phyloP scores from a whole-genome alignment of 1,140 invertebrate species.

The Apis dorsata region DNA sequence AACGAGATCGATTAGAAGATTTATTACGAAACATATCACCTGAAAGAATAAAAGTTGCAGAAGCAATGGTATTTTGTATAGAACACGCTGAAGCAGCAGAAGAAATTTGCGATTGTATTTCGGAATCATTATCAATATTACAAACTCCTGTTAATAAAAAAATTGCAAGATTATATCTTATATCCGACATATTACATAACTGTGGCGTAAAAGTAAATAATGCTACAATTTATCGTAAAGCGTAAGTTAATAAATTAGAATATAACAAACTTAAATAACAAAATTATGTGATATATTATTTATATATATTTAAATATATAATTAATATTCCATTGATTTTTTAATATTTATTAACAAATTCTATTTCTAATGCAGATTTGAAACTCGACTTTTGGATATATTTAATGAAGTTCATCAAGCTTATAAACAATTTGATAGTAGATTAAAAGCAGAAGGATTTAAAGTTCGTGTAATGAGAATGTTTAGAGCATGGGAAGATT shows the following conservation, averaged over 20 bases:
- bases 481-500: conserved; percentile 98
- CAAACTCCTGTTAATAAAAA: conserved; percentile 93
- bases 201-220: conserved; percentile 97
- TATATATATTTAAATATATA: background rate
- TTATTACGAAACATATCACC: conserved; percentile 93
- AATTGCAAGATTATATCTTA: conserved; percentile 95
- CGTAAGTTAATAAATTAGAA: conserved; percentile 81
- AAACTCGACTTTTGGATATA: conserved; percentile 91
- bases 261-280: background rate
- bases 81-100: conserved; percentile 98
- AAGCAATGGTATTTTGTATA: conserved; percentile 99
- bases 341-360: background rate
- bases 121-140: conserved; percentile 89
- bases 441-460: conserved; percentile 97
- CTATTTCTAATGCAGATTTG: conserved; percentile 84
- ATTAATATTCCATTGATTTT: background rate
- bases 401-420: conserved; percentile 91
- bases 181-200: conserved; percentile 99
- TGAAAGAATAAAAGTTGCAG: conserved; percentile 91
- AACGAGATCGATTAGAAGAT: conserved; percentile 95
- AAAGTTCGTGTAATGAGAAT: conserved; percentile 96
- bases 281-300: too few relatives aligned
- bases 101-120: conserved; percentile 96
- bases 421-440: conserved; percentile 90
- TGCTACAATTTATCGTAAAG: conserved; percentile 96